Evolutionary conservation across 2,797 vertebrate species (phyloP).

Genomic region (Onychomys torridus): DNA sequence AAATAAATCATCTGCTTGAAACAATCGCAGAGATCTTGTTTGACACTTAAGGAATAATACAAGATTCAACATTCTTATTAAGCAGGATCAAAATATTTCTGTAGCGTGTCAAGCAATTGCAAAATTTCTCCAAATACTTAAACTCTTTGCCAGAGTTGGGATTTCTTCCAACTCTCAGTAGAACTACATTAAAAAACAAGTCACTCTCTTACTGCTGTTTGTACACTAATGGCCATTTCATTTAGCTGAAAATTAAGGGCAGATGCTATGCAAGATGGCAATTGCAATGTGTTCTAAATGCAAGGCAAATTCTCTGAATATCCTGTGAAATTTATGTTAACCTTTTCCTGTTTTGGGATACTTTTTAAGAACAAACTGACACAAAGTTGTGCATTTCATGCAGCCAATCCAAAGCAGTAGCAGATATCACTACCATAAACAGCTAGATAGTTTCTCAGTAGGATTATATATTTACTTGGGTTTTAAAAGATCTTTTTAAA

Average conservation of each 20-base stretch:
- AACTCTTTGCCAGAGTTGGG: slow-evolving; percentile 42
- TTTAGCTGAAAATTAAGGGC: slow-evolving; percentile 65
- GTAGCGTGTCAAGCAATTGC: slow-evolving; percentile 53
- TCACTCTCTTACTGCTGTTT: slow-evolving; percentile 50
- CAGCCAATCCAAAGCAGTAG: not conserved
- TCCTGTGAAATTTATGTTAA: slow-evolving; percentile 56
- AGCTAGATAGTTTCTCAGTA: not conserved
- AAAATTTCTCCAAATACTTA: slow-evolving; percentile 59
- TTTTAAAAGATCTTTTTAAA: not conserved
- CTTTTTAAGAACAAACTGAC: slow-evolving; percentile 7
- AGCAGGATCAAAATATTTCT: slow-evolving; percentile 76
- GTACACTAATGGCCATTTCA: slow-evolving; percentile 65
- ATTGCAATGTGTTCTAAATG: slow-evolving; percentile 13
- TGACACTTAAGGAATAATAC: slow-evolving; percentile 76
- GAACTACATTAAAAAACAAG: slow-evolving; percentile 76
- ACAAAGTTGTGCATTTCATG: not conserved
- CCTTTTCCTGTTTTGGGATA: not conserved
- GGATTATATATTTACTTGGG: not conserved
- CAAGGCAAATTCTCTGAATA: slow-evolving; percentile 52
- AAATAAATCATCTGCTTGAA: slow-evolving; percentile 77
- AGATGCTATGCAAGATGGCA: slow-evolving; percentile 71
- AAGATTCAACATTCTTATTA: slow-evolving; percentile 72
- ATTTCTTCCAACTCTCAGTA: slow-evolving; percentile 57
- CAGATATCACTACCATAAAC: not conserved
- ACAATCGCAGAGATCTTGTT: slow-evolving; percentile 64